Evolutionary conservation across 92 coral and sea anemone species (phyloP).

Genomic region (Heliopora coerulea): DNA sequence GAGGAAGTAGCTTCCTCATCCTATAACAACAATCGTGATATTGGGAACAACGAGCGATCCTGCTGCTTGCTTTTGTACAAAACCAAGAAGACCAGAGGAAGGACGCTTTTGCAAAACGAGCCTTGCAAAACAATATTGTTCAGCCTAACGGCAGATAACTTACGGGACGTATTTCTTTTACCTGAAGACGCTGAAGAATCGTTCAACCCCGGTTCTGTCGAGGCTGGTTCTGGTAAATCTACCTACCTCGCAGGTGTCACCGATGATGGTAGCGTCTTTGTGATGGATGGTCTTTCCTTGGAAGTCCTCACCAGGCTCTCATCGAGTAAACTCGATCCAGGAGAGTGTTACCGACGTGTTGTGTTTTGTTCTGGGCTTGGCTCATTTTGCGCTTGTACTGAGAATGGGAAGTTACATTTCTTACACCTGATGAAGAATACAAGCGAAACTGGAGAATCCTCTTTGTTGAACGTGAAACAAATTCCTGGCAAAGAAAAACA

Average conservation of each 20-base stretch:
- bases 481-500: constrained; percentile 43
- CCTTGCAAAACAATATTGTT: constrained; percentile 10
- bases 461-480: constrained; percentile 1
- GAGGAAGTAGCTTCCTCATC: neutral
- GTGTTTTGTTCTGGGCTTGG: constrained; percentile 90
- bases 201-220: constrained; percentile 16
- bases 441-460: constrained; percentile 29
- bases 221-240: neutral
- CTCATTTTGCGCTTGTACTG: constrained; percentile 75
- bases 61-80: constrained; percentile 19
- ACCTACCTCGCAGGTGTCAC: constrained; percentile 45
- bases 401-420: constrained; percentile 70
- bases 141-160: neutral
- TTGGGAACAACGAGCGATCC: neutral
- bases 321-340: constrained; percentile 36
- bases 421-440: constrained; percentile 61
- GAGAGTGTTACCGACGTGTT: constrained; percentile 49
- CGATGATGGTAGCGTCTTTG: constrained; percentile 55
- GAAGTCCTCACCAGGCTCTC: constrained; percentile 61
- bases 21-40: neutral
- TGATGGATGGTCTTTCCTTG: constrained; percentile 66
- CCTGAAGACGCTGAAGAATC: constrained; percentile 39
- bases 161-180: constrained; percentile 15
- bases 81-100: constrained; percentile 9
- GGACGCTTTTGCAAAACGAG: constrained; percentile 18